Evolutionary conservation across 2,888 invertebrate genomes (phyloP).

Genomic region (Tenodera sinensis): DNA sequence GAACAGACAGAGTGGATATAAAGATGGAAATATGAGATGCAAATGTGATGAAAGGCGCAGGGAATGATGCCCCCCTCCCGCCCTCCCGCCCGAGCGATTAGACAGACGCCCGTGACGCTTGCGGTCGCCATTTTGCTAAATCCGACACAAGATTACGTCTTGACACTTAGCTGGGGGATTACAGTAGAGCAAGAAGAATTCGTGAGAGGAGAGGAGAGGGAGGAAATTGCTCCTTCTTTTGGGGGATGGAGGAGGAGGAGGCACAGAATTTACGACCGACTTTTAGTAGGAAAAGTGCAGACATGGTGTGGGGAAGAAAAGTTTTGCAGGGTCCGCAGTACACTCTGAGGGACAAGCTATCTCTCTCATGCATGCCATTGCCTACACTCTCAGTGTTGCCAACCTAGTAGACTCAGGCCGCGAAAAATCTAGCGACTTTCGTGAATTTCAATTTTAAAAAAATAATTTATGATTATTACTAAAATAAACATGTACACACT

Average conservation of each 20-base stretch:
- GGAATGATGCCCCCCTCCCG: too few species aligned
- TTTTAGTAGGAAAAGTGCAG: constrained; percentile 19
- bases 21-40: background rate
- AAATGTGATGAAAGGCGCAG: background rate
- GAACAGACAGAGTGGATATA: background rate
- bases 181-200: background rate
- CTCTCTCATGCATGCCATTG: background rate
- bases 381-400: too few species aligned
- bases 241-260: constrained; percentile 1
- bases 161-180: background rate
- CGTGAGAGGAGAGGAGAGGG: background rate
- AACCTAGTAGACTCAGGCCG: too few species aligned
- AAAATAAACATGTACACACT: too few species aligned
- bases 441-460: too few species aligned
- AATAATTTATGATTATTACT: too few species aligned
- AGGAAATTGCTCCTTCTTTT: constrained; percentile 7
- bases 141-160: background rate
- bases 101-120: background rate
- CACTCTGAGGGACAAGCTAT: background rate
- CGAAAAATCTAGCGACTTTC: too few species aligned
- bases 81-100: background rate
- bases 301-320: background rate
- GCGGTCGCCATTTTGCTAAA: constrained; percentile 8
- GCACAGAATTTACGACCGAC: constrained; percentile 17
- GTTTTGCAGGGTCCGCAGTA: constrained; percentile 1